Conservation (phyloP, 2,113 vertebrate genomes). For the Capreolus pygargus region DNA sequence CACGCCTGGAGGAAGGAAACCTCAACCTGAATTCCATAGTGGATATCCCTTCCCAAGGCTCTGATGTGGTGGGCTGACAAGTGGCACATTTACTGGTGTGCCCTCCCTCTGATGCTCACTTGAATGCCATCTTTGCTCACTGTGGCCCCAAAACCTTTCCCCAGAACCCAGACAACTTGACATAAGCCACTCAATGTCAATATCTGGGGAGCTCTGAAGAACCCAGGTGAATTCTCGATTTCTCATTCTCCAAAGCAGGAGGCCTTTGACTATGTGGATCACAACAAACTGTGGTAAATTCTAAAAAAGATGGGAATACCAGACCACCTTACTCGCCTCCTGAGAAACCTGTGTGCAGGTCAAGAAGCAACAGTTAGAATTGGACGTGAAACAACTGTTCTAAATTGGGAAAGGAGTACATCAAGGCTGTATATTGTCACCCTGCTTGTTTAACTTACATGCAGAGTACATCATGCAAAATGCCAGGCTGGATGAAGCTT, state of each 20-base stretch:
- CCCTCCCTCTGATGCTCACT: neutral
- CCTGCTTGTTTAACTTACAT: neutral
- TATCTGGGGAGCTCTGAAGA: neutral
- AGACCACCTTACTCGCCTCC: neutral
- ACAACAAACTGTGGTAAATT: neutral
- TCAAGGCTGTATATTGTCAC: neutral
- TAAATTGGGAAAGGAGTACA: neutral
- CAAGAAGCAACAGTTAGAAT: neutral
- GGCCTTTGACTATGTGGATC: neutral
- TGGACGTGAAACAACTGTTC: neutral
- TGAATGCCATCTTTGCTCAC: neutral
- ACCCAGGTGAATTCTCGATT: neutral
- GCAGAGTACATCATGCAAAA: neutral
- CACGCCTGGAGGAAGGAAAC: neutral
- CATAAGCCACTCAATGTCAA: neutral
- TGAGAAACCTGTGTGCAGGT: neutral
- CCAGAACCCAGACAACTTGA: neutral
- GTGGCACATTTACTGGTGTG: fast-evolving
- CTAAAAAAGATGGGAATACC: neutral
- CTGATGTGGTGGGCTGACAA: neutral
- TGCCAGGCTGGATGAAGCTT: neutral
- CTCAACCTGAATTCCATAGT: neutral
- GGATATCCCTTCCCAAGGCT: neutral
- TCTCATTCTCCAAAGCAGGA: neutral
- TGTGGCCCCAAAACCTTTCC: neutral